These are phyloP conservation scores for Sturmia bella DNA, from an alignment of 2,888 invertebrate genomes.

Conservation along the genomic window DNA sequence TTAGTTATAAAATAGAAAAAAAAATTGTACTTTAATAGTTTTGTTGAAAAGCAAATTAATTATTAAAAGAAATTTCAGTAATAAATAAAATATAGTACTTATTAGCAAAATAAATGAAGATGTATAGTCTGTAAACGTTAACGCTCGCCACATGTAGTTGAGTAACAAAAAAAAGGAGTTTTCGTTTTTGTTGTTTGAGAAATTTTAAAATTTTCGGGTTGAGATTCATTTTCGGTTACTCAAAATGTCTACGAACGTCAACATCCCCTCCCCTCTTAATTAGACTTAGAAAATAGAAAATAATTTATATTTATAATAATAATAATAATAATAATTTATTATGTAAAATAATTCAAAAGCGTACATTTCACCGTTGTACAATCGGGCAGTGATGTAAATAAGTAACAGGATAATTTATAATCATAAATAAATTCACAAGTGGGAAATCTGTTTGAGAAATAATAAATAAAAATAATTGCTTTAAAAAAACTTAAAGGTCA, in stretches of 20 bases:
- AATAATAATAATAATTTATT: neutral
- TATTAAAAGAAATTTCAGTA: conserved; percentile 24
- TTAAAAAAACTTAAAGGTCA: neutral
- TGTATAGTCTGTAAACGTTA: no score
- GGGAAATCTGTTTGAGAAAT: conserved; percentile 74
- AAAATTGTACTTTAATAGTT: conserved; percentile 57
- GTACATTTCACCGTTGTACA: conserved; percentile 80
- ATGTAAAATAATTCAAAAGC: conserved; percentile 78
- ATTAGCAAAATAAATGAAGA: neutral
- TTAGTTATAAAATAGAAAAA: conserved; percentile 57
- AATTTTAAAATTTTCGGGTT: no score
- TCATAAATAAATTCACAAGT: conserved; percentile 81
- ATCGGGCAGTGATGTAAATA: conserved; percentile 81
- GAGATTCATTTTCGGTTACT: no score
- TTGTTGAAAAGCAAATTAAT: conserved; percentile 37
- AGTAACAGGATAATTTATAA: conserved; percentile 81
- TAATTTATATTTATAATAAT: neutral
- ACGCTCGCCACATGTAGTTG: no score
- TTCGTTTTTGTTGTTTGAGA: no score
- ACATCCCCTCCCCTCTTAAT: neutral
- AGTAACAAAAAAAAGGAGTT: no score
- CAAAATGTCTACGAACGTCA: no score
- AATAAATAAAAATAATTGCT: neutral
- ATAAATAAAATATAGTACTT: neutral
- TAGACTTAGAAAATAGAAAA: conserved; percentile 21